phyloP scores from a whole-genome alignment of 2,888 invertebrate genomes.

The Cremastinae sp. region DNA sequence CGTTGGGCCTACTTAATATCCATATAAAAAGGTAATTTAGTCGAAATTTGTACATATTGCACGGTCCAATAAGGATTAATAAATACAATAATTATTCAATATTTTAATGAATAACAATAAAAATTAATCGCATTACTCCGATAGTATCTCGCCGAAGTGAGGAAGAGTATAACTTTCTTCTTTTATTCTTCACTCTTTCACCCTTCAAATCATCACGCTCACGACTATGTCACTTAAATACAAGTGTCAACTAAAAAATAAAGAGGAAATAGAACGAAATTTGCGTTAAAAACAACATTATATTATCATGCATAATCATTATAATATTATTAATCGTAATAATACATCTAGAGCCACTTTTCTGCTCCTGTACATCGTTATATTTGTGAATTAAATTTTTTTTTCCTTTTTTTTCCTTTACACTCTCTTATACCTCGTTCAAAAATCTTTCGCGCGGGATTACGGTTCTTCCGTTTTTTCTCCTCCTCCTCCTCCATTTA shows the following conservation, averaged over 20 bases:
- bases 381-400: slow-evolving; percentile 58
- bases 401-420: slow-evolving; percentile 15
- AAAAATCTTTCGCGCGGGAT: slow-evolving; percentile 7
- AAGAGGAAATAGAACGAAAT: slow-evolving; percentile 54
- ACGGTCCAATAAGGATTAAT: slow-evolving; percentile 75
- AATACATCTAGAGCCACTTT: slow-evolving; percentile 68
- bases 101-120: slow-evolving; percentile 67
- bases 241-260: slow-evolving; percentile 58
- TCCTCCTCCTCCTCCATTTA: neutral
- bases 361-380: slow-evolving; percentile 66
- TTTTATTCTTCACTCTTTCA: slow-evolving; percentile 32
- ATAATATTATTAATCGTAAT: slow-evolving; percentile 67
- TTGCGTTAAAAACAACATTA: slow-evolving; percentile 65
- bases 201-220: too few species aligned
- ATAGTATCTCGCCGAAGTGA: slow-evolving; percentile 58
- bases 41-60: slow-evolving; percentile 77
- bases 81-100: slow-evolving; percentile 68
- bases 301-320: slow-evolving; percentile 67
- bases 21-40: slow-evolving; percentile 74
- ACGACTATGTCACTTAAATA: slow-evolving; percentile 64
- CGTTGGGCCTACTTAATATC: slow-evolving; percentile 68
- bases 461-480: slow-evolving; percentile 4
- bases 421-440: neutral
- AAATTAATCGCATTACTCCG: slow-evolving; percentile 63
- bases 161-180: slow-evolving; percentile 50